Evolutionary conservation across 1,140 invertebrate species (phyloP), one percentile per base, ranked within the genome.

Genomic region (Heliothis virescens): DNA sequence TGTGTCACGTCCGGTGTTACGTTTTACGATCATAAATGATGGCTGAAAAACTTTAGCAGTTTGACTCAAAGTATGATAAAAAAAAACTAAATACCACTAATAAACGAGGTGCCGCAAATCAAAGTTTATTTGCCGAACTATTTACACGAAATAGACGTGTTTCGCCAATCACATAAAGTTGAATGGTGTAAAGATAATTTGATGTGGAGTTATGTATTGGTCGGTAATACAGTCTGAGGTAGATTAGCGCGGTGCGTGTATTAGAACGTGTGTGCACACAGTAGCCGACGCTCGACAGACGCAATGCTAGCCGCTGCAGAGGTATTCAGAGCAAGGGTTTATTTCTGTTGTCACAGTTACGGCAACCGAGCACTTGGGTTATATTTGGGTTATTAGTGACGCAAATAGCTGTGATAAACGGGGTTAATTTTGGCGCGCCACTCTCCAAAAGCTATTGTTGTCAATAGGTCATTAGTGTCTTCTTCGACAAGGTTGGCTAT

Each of bases 311-410:
- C 47, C 81, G 83, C 79, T 89, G 89, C 85, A 89, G 85, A 84
- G 87, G 83, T 91, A 92, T 94, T 92, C 84, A 84, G 92, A 85
- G 80, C 92, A 89, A 90, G 85, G 89, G 90, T 91, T 88, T 94
- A 93, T 94, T 93, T 92, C 83, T 87, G 91, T 89, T 90, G 91
- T 92, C 89, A 91, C 87, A 89, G 87, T 90, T 90, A 91, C 85
- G 86, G 79, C 86, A 82, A 81, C 82, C 82, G 79, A 83, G 79
- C 81, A 80, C 79, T 83, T 80, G 72, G 78, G 84, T 90, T 92
- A 92, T 94, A 94, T 93, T 92, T 92, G 88, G 90, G 87, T 88
- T 91, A 88, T 90, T 90, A 89, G 86, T 94, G 91, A 93, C 91
- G 91, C 90, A 92, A 87, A 90, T 90, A 88, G 84, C 81, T 82